Evolutionary conservation across 2,888 invertebrate genomes (phyloP).

Genomic region (Tachina grossa): DNA sequence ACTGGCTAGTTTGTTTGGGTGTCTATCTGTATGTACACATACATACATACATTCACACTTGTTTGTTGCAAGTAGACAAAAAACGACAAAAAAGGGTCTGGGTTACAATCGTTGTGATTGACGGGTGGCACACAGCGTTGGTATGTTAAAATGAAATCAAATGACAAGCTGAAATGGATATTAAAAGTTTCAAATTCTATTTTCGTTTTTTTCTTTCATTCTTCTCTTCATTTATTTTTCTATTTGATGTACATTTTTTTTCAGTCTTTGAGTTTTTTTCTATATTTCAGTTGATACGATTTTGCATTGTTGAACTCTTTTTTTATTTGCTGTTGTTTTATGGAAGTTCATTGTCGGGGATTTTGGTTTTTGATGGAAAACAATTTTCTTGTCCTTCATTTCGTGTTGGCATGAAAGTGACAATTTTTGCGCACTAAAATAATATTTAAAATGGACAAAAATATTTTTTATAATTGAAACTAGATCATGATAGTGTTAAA

Average conservation of each 20-base stretch:
- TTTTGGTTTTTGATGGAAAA: constrained; percentile 58
- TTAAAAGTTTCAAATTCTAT: constrained; percentile 64
- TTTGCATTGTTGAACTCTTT: constrained; percentile 41
- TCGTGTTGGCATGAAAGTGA: constrained; percentile 52
- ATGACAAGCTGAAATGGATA: constrained; percentile 72
- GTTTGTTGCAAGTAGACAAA: constrained; percentile 8
- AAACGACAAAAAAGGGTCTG: constrained; percentile 38
- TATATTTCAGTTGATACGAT: background rate
- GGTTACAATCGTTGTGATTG: constrained; percentile 65
- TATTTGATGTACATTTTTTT: constrained; percentile 33
- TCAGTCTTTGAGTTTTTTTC: background rate
- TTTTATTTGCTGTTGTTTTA: constrained; percentile 25
- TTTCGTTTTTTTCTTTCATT: constrained; percentile 17
- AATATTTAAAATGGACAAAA: constrained; percentile 21
- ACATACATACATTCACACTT: background rate
- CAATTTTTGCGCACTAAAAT: constrained; percentile 50
- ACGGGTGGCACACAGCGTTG: constrained; percentile 68
- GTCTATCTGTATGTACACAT: constrained; percentile 6
- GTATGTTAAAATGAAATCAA: constrained; percentile 71
- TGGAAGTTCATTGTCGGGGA: constrained; percentile 65
- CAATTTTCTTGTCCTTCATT: constrained; percentile 29
- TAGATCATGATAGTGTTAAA: background rate
- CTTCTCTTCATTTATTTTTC: constrained; percentile 16
- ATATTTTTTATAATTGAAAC: background rate
- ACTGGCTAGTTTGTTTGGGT: constrained; percentile 33